Base-by-base conservation (phyloP, 2,888 invertebrate species). In the Dioctria linearis region DNA sequence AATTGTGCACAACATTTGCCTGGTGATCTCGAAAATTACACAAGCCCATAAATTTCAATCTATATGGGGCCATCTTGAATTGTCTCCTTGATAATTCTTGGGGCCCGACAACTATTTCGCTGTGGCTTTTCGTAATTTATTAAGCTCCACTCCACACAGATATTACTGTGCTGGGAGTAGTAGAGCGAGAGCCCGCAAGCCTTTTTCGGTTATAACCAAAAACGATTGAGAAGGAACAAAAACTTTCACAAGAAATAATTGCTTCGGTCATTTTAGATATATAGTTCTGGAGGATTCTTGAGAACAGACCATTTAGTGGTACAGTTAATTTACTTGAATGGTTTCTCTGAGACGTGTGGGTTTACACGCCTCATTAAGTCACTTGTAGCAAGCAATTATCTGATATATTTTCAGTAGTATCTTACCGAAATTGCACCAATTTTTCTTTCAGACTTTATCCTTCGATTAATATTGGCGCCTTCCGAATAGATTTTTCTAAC, bases 281-380 rank as follows among this genome's bases (percentile, higher is more conserved):
- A 40, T 65, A 65, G 39, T 37, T 51, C 39, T 40, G 65, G 65
- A 11, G 65, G 40, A 11, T 65, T 13, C 65, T 65, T 65, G 40
- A 40, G 65, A 65, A 65, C 9, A 40, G 65, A 40, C 39, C 65
- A 40, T 37, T 65, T 65, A 65, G 40, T 40, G 65, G 65, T 40
- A 25, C 25, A 65, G 65, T 65, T 65, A 65, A 65, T 65, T 65
- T 65, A 37, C 11, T 65, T 65, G 65, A 65, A 65, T 65, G 65
- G 65, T 37, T 40, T 40, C 65, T 65, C 9, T n/a, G 8, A 40
- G 65, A 65, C 65, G 65, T 65, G 65, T 65, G 40, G 65, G 65
- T 65, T 65, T 65, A 65, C 65, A 65, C 65, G 65, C 65, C 65
- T 65, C 65, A 65, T 65, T 65, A 65, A 65, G 65, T 65, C 65